Base-by-base conservation (phyloP, 2,797 vertebrate species). In the Trematomus bernacchii region DNA sequence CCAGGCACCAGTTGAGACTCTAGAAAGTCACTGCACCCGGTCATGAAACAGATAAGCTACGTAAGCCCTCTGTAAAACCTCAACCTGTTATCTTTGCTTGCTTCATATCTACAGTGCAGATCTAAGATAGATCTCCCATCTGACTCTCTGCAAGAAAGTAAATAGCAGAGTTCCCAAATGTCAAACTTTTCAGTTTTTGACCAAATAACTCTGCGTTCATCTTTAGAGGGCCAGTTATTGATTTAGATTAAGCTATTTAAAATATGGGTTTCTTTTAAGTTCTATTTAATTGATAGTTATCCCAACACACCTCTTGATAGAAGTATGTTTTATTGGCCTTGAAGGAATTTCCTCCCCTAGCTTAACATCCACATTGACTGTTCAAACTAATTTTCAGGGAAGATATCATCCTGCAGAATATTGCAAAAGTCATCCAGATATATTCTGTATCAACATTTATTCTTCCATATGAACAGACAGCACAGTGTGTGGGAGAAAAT, bases 401-500 rank as follows among this genome's bases (percentile, higher is more conserved):
- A 71, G 37, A 74, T 63, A 67, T 71, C 66, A 14, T 19, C 16
- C 21, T 51, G 66, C 51, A 57, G 42, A 70, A 55, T 61, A 80
- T 60, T 84, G 71, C 44, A 64, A 48, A 72, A 73, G 66, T 66
- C 50, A 60, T 60, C 37, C n/a, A 61, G 46, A 57, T 63, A 48
- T 65, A 62, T 52, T 55, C 64, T 21, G 52, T 46, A 69, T 52
- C 27, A 73, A 59, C 75, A 73, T 73, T 54, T 50, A 71, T 72
- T 73, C 50, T 69, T 71, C 55, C 37, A 40, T 47, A 23, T 66
- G 43, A 53, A 37, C 61, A 62, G 18, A 57, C 37, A 66, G 60
- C 53, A 19, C 27, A 54, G 53, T 2, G 37, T 78, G 74, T 64
- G 53, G 33, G 46, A 72, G 70, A 70, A 12, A 8, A 65, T 48